Base-by-base conservation (phyloP, 2,113 vertebrate species). In the Macquaria australasica region DNA sequence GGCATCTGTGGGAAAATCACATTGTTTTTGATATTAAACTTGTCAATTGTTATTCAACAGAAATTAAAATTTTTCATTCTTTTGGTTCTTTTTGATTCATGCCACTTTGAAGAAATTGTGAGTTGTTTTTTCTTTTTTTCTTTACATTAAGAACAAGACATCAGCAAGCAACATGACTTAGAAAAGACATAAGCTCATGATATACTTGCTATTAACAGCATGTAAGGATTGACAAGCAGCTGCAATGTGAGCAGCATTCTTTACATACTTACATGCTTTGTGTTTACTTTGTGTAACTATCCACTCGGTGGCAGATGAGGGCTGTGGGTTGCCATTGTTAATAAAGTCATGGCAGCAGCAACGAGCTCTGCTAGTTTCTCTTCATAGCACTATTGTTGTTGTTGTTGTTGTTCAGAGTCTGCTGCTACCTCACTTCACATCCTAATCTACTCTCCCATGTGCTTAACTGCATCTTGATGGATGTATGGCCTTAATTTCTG, bases 321-420 rank as follows among this genome's bases (percentile, higher is more conserved):
- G 37, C 37, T 6, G 9, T 56, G 56, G 62, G 74, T 66, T 55
- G 66, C 31, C 34, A 41, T 66, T 53, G 31, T 77, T 66, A 66
- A 55, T 25, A 20, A 25, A 20, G 21, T 55, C 31, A 76, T 23
- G 37, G 74, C 48, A 60, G 15, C 58, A 7, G 6, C 43, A 60
- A 48, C 41, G 53, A 39, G 21, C 60, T 63, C 7, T 11, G 21
- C 23, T 39, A 25, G 31, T 64, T 77, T 56, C 21, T 63, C 59
- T 75, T 18, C 21, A 51, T 18, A 53, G n/a, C 7, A 0, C 18
- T 16, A 5, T 41, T 58, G 51, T 28, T n/a, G 9, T 59, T 25
- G 55, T 63, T 37, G 3, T 8, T 5, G n/a, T n/a, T n/a, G n/a
- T n/a, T n/a, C n/a, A n/a, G 55, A 37, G 4, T 39, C 21, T 31